phyloP scores from a whole-genome alignment of 2,113 vertebrate species.

The Rhynchomys soricoides region DNA sequence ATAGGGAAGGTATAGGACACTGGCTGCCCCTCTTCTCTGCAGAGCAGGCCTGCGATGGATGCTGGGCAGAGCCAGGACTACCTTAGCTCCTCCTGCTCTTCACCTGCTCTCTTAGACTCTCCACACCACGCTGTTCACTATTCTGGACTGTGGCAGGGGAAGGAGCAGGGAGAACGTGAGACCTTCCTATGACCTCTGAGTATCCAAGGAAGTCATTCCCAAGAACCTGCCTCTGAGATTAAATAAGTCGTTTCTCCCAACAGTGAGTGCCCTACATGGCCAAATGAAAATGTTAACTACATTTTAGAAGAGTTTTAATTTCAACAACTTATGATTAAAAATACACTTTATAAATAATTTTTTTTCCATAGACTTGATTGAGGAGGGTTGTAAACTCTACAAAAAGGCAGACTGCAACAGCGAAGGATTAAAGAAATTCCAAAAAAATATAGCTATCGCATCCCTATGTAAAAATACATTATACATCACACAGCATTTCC shows the following conservation, averaged over 20 bases:
- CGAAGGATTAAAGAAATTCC: slow-evolving; percentile 75
- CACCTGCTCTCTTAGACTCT: not conserved
- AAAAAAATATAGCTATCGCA: slow-evolving; percentile 77
- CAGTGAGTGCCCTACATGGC: not conserved
- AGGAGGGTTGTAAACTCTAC: slow-evolving; percentile 80
- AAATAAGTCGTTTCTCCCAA: not conserved
- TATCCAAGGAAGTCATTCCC: not conserved
- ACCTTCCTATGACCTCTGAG: not conserved
- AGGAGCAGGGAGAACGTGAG: not conserved
- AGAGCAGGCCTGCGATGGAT: not conserved
- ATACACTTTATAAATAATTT: slow-evolving; percentile 89
- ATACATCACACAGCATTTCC: slow-evolving; percentile 82
- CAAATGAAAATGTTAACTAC: slow-evolving; percentile 68
- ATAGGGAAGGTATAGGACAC: not conserved
- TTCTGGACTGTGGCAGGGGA: not conserved
- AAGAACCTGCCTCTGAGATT: not conserved
- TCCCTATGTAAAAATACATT: slow-evolving; percentile 80
- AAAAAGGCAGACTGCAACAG: slow-evolving; percentile 79
- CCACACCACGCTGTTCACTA: not conserved
- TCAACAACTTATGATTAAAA: slow-evolving; percentile 85
- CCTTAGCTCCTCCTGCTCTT: not conserved
- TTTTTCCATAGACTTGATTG: slow-evolving; percentile 85
- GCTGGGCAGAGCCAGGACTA: not conserved
- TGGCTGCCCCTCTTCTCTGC: not conserved
- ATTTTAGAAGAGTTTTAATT: slow-evolving; percentile 83